These are phyloP conservation scores for Actenoides hombroni DNA, from an alignment of 2,113 vertebrate species.

Conservation along the genomic window DNA sequence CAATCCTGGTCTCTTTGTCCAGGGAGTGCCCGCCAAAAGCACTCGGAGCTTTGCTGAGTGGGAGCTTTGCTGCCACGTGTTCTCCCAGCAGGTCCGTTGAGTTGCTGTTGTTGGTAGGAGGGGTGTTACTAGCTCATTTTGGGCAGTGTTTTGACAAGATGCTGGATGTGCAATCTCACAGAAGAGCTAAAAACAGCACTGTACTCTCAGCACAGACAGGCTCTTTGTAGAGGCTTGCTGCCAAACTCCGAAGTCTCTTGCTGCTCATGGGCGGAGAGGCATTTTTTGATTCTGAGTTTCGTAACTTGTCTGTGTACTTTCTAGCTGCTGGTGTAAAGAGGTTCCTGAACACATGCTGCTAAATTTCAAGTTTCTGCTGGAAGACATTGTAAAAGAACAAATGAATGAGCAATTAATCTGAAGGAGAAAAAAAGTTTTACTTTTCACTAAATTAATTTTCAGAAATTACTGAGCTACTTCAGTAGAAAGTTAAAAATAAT, in stretches of 20 bases:
- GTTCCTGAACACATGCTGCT: not conserved
- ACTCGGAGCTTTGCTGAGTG: not conserved
- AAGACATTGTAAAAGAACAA: not conserved
- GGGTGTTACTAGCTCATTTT: not conserved
- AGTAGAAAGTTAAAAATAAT: not conserved
- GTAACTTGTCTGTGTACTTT: not conserved
- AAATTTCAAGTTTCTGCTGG: not conserved
- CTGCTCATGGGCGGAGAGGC: not conserved
- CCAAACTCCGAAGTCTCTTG: not conserved
- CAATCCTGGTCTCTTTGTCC: not conserved
- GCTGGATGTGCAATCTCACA: not conserved
- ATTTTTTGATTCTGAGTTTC: not conserved
- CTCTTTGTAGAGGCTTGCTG: not conserved
- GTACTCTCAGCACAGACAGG: not conserved
- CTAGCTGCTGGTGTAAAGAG: not conserved
- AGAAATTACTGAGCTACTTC: not conserved
- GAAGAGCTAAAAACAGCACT: not conserved
- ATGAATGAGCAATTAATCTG: not conserved
- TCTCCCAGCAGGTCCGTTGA: not conserved
- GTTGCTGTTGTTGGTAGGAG: not conserved
- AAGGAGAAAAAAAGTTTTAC: not conserved
- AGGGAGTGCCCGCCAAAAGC: not conserved
- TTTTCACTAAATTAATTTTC: not conserved
- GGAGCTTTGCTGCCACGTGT: not conserved
- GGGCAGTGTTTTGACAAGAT: not conserved